phyloP scores from a whole-genome alignment of 1,140 invertebrate species.

The Dendrolimus punctatus region DNA sequence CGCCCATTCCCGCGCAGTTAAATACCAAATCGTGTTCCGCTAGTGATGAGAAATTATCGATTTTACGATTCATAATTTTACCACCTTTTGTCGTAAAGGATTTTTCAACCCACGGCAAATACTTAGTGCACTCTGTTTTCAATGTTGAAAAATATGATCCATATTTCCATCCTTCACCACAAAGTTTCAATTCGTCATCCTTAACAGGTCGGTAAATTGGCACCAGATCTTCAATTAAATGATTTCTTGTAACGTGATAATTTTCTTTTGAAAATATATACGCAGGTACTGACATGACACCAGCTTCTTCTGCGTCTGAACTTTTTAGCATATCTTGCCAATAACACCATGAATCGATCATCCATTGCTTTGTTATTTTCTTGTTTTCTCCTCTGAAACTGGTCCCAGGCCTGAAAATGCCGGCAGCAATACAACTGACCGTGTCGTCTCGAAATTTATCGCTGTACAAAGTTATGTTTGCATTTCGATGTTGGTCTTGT shows the following conservation, averaged over 20 bases:
- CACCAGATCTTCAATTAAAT: slow-evolving; percentile 81
- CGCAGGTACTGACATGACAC: slow-evolving; percentile 80
- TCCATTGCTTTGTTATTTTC: slow-evolving; percentile 89
- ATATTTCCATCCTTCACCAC: slow-evolving; percentile 84
- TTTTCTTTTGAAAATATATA: slow-evolving; percentile 85
- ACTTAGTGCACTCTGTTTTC: slow-evolving; percentile 80
- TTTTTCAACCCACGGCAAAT: slow-evolving; percentile 82
- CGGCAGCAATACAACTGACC: slow-evolving; percentile 89
- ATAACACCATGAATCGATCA: slow-evolving; percentile 84
- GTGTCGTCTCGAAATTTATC: slow-evolving; percentile 85
- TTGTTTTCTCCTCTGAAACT: slow-evolving; percentile 81
- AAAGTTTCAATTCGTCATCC: slow-evolving; percentile 80
- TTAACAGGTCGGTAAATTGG: slow-evolving; percentile 82
- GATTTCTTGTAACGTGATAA: slow-evolving; percentile 78
- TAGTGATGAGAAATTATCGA: slow-evolving; percentile 77
- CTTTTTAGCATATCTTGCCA: slow-evolving; percentile 80
- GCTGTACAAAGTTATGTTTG: slow-evolving; percentile 83
- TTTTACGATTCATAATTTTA: slow-evolving; percentile 69
- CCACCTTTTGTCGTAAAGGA: slow-evolving; percentile 76
- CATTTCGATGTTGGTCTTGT: slow-evolving; percentile 78
- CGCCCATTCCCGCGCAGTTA: slow-evolving; percentile 91
- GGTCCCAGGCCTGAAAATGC: slow-evolving; percentile 86
- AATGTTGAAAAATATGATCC: slow-evolving; percentile 86
- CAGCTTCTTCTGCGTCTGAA: slow-evolving; percentile 75
- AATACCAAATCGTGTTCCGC: slow-evolving; percentile 84